phyloP scores from a whole-genome alignment of 1,140 invertebrate genomes.

The Rhynchophorus ferrugineus region DNA sequence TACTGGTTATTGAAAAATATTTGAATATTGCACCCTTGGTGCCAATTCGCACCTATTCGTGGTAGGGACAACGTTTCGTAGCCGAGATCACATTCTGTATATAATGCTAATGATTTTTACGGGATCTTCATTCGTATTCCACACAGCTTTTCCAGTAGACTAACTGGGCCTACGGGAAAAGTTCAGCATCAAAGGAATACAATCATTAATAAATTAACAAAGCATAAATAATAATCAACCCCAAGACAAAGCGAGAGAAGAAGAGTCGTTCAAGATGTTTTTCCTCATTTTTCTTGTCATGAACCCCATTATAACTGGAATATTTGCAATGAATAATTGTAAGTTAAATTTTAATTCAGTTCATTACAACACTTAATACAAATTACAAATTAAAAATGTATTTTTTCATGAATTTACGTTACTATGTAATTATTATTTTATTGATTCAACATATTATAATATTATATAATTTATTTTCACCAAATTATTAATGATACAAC shows the following conservation, averaged over 20 bases:
- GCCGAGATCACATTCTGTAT: slow-evolving; percentile 11
- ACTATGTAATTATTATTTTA: slow-evolving; percentile 16
- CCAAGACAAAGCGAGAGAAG: slow-evolving; percentile 4
- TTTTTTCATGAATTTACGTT: slow-evolving; percentile 16
- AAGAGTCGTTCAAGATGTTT: no score
- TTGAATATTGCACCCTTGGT: slow-evolving; percentile 31
- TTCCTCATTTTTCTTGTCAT: slow-evolving; percentile 4
- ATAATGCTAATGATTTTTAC: slow-evolving; percentile 10
- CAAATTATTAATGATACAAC: no score
- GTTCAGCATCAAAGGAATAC: not conserved
- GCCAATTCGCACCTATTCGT: slow-evolving; percentile 12
- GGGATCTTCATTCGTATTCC: slow-evolving; percentile 10
- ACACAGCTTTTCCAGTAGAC: slow-evolving; percentile 11
- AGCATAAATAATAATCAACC: slow-evolving; percentile 1
- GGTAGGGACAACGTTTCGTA: no score
- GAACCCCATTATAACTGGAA: slow-evolving; percentile 5
- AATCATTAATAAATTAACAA: slow-evolving; percentile 2
- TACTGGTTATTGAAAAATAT: slow-evolving; percentile 7
- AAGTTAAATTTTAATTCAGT: not conserved
- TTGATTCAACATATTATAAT: slow-evolving; percentile 27
- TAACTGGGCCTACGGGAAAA: slow-evolving; percentile 9
- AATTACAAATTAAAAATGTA: slow-evolving; percentile 20
- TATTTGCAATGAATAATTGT: slow-evolving; percentile 1
- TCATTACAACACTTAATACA: no score
- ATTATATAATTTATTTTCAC: not conserved